Evolutionary conservation across 2,888 invertebrate genomes (phyloP), one percentile per base, ranked within the genome.

Genomic region (Anthoptus insignis): DNA sequence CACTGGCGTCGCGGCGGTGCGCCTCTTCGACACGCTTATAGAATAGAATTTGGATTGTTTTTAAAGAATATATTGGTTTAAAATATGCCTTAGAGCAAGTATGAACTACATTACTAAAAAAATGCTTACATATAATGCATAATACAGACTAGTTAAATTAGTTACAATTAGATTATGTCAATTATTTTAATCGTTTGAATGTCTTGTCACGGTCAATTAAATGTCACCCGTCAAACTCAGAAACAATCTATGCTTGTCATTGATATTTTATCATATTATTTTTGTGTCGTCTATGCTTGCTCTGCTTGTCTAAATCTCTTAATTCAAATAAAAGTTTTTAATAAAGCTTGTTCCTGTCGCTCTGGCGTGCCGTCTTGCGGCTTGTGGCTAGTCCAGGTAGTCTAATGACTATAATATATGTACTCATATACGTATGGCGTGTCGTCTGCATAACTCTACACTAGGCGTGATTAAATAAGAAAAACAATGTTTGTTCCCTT

Each of bases 1-100:
- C 76, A 74, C 73, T 70, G 73, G 70, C 71, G 74, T 72, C 70
- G 66, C 70, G 73, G 71, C 72, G 75, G 73, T 69, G 67, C 71
- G 73, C 68, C 72, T 71, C 67, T 67, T 59, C 73, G 73, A 72
- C 74, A 74, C 74, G 73, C 74, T 74, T 63, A 63, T 74, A 75
- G 73, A 65, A 60, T 71, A 75, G 71, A 67, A 21, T 16, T 29
- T 59, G 21, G 13, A 57, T 42, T 57, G 19, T 19, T 42, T 29
- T 52, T 50, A 21, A 19, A 52, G 9, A 52, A 57, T 8, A 16
- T 37, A 57, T 64, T 64, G 57, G 58, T 52, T 58, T 19, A 32
- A 58, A 58, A 7, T 42, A 11, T 8, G 9, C 34, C 3, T 34
- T 13, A 19, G 22, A 64, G 34, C 64, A 58, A 64, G 64, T 34